Conservation (phyloP, 2,113 vertebrate genomes). For the Plecotus auritus region DNA sequence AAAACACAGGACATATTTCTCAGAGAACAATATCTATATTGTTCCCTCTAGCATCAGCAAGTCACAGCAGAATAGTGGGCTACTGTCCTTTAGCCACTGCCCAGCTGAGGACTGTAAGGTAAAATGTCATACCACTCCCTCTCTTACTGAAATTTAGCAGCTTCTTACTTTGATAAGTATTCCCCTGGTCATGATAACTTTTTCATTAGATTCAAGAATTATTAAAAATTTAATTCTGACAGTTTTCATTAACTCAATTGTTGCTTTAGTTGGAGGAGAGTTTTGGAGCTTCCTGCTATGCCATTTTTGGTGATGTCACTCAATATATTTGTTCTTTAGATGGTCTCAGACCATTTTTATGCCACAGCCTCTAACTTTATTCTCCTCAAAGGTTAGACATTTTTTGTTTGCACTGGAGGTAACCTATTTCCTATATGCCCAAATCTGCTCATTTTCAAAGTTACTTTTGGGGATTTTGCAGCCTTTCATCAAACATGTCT, state of each 20-base stretch:
- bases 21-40: background rate
- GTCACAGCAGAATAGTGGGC: background rate
- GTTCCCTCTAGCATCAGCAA: background rate
- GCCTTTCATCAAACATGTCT: background rate
- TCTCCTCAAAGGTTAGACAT: slow-evolving; percentile 57
- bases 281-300: background rate
- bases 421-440: slow-evolving; percentile 42
- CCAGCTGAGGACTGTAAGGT: background rate
- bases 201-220: background rate
- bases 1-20: background rate
- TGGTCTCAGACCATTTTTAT: slow-evolving; percentile 35
- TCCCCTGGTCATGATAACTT: background rate
- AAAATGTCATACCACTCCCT: background rate
- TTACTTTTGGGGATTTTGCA: background rate
- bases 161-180: background rate
- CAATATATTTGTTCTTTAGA: slow-evolving; percentile 21
- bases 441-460: slow-evolving; percentile 14
- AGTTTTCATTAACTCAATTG: background rate
- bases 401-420: slow-evolving; percentile 49
- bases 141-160: background rate
- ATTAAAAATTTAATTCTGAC: background rate
- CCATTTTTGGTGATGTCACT: background rate
- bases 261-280: background rate
- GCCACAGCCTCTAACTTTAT: slow-evolving; percentile 16
- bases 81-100: background rate